Conservation (phyloP, 2,113 vertebrate genomes). For the Opisthocomus hoazin region DNA sequence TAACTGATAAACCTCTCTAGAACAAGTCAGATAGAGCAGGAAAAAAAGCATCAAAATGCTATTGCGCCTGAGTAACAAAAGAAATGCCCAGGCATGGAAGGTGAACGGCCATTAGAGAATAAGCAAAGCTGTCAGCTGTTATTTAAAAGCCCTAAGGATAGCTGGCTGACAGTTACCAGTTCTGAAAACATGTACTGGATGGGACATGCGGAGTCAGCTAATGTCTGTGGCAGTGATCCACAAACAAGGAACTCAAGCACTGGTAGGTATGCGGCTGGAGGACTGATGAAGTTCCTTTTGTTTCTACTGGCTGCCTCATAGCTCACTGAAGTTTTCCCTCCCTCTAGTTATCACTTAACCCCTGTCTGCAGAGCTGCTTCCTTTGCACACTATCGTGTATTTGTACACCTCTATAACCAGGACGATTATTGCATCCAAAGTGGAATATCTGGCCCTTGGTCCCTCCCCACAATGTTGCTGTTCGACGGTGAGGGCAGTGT, state of each 20-base stretch:
- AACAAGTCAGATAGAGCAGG: not conserved
- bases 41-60: not conserved
- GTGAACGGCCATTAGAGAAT: not conserved
- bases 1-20: not conserved
- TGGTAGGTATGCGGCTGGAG: not conserved
- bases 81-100: not conserved
- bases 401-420: not conserved
- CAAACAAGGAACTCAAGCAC: not conserved
- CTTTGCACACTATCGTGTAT: not conserved
- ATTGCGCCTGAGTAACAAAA: not conserved
- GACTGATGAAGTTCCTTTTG: constrained; percentile 1
- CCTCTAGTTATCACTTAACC: not conserved
- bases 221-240: not conserved
- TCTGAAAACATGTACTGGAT: not conserved
- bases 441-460: not conserved
- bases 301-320: not conserved
- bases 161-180: not conserved
- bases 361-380: not conserved
- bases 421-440: not conserved
- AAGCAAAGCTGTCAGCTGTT: not conserved
- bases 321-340: not conserved
- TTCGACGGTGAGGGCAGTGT: not conserved
- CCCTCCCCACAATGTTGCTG: not conserved
- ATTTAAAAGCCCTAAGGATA: not conserved
- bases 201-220: not conserved